Evolutionary conservation across 2,888 invertebrate species (phyloP), one percentile per base, ranked within the genome.

Genomic region (Chaetogeoica ovagalla): DNA sequence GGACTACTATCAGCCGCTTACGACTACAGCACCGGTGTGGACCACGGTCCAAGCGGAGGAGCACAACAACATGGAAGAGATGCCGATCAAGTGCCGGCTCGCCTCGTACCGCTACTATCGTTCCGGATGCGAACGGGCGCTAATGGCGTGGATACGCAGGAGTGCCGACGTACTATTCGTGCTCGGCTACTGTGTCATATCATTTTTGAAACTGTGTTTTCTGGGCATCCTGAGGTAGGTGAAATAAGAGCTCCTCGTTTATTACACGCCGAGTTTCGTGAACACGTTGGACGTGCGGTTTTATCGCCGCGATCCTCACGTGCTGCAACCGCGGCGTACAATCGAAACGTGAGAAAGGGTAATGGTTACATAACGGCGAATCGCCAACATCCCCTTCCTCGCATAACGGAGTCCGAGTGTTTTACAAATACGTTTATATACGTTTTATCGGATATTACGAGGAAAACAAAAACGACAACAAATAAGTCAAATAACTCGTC

Each of bases 141-240:
- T 95, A 82, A 88, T 91, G 81, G 88, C 89, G 83, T 95, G 94
- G 92, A 88, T 94, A 72, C 88, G 92, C 84, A 90, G 91, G 85
- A 93, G 93, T 66, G 94, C 94, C 73, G 94, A 94, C 86, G 89
- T 93, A 82, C 89, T 95, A 81, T 94, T 93, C 85, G 91, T 93
- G 82, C 87, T 94, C 84, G 94, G 94, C 82, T 94, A 94, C 87
- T 95, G 95, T 88, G 94, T 95, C 83, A 92, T 95, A 85, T 93
- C 94, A 85, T 95, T 95, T 88, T 89, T 94, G 84, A 95, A 95
- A 88, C 89, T 94, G 87, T 94, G 94, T 89, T 95, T 95, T 89
- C 91, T 94, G 83, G 94, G 93, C 82, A 94, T 94, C 84, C 89
- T 94, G 84, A 90, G 94, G 83, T 87, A 85, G 84, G 63, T 62